phyloP scores from a whole-genome alignment of 2,888 invertebrate genomes.

The Coecobrya sp. region DNA sequence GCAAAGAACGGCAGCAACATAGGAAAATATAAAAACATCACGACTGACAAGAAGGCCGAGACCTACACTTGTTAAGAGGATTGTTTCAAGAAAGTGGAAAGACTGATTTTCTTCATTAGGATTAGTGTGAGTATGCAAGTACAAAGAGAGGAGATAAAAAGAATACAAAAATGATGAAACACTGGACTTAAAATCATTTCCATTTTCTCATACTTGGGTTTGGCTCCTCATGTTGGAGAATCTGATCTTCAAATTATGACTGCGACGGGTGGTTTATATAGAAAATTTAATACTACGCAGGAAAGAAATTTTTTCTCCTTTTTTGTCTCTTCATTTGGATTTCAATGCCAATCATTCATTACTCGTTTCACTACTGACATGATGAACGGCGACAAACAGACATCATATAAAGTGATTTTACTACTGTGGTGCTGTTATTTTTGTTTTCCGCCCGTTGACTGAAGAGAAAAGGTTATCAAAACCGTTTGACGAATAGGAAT shows the following conservation, averaged over 20 bases:
- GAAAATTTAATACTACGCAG: slow-evolving; percentile 21
- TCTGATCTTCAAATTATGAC: not conserved
- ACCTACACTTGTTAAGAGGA: slow-evolving; percentile 18
- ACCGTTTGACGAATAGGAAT: not conserved
- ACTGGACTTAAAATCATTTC: slow-evolving; percentile 42
- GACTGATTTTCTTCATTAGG: slow-evolving; percentile 46
- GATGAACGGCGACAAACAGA: not conserved
- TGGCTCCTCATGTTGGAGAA: not conserved
- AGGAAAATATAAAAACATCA: slow-evolving; percentile 30
- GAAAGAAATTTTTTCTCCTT: not conserved
- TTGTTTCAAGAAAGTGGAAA: slow-evolving; percentile 52
- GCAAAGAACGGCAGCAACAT: slow-evolving; percentile 4
- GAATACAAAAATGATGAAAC: not conserved
- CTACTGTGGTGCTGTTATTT: slow-evolving; percentile 7
- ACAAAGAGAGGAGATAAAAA: not conserved
- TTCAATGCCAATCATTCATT: slow-evolving; percentile 69
- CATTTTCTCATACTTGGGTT: slow-evolving; percentile 12
- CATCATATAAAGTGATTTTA: not conserved
- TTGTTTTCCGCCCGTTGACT: not conserved
- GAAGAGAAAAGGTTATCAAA: slow-evolving; percentile 37
- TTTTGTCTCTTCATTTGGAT: slow-evolving; percentile 40
- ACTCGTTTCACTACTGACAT: not conserved
- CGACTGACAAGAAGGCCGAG: slow-evolving; percentile 45
- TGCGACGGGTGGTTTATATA: not conserved
- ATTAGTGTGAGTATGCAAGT: not conserved